A percentile compares a stretch with the other conserved stretches of the same genome.
These are phyloP conservation scores for Xenentodon cancila DNA, from an alignment of 2,797 vertebrate genomes.

Conservation along the genomic window DNA sequence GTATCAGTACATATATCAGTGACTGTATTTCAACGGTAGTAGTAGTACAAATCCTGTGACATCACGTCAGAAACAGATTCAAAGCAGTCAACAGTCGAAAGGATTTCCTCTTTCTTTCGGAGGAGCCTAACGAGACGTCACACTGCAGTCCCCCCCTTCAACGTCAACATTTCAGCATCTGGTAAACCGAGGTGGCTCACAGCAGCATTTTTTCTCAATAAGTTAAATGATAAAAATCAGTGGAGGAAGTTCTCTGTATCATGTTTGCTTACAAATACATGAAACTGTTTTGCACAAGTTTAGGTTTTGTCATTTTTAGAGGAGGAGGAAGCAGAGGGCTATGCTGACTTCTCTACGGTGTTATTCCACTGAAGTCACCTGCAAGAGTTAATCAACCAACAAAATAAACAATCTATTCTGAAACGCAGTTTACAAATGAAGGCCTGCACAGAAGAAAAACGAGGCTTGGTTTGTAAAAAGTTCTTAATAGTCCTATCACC, in stretches of 20 bases:
- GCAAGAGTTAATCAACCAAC: too few relatives aligned
- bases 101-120: not conserved
- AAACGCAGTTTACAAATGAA: too few relatives aligned
- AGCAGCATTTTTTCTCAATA: slow-evolving; percentile 21
- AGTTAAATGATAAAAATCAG: slow-evolving; percentile 36
- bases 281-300: not conserved
- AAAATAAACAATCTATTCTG: too few relatives aligned
- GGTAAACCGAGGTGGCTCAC: slow-evolving; percentile 54
- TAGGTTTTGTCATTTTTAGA: not conserved
- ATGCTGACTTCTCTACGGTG: too few relatives aligned
- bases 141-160: not conserved
- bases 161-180: slow-evolving; percentile 48
- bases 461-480: slow-evolving; percentile 8
- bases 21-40: too few relatives aligned
- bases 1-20: too few relatives aligned
- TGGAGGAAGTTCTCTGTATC: slow-evolving; percentile 49
- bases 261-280: not conserved
- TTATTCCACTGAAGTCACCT: too few relatives aligned
- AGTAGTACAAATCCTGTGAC: too few relatives aligned
- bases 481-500: not conserved
- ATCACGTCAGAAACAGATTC: too few relatives aligned
- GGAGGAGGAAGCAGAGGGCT: not conserved
- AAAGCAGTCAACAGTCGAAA: not conserved
- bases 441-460: not conserved
- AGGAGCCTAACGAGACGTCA: not conserved